phyloP scores from a whole-genome alignment of 2,888 invertebrate species.

The Gerris lacustris region DNA sequence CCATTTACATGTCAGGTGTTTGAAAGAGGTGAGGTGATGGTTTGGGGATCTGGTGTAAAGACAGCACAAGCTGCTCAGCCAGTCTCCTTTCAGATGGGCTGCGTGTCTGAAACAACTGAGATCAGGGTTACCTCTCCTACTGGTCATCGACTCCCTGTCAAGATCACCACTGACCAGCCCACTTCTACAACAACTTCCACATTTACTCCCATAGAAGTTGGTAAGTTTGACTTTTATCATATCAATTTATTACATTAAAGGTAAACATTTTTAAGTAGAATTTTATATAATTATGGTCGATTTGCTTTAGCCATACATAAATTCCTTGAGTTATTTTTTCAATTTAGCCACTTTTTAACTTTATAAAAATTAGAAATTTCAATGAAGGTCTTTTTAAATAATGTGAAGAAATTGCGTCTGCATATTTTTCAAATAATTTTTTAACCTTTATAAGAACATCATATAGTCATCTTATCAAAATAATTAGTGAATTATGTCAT shows the following conservation, averaged over 20 bases:
- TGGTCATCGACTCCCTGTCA: slow-evolving; percentile 49
- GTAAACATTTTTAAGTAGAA: background rate
- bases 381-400: too few species aligned
- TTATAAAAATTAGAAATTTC: too few species aligned
- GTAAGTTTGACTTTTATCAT: slow-evolving; percentile 24
- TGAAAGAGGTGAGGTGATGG: slow-evolving; percentile 49
- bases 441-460: too few species aligned
- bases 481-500: too few species aligned
- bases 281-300: background rate
- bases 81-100: slow-evolving; percentile 48
- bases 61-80: slow-evolving; percentile 53
- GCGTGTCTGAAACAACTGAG: slow-evolving; percentile 35
- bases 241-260: too few species aligned
- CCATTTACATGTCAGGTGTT: slow-evolving; percentile 86
- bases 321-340: too few species aligned
- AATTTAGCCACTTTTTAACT: too few species aligned
- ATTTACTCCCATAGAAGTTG: slow-evolving; percentile 46
- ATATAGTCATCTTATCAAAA: too few species aligned
- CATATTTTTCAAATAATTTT: too few species aligned
- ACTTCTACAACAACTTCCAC: slow-evolving; percentile 50
- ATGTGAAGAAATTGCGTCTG: too few species aligned
- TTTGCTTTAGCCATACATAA: background rate
- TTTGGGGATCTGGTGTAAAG: slow-evolving; percentile 55
- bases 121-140: slow-evolving; percentile 30
- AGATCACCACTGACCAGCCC: slow-evolving; percentile 37